phyloP scores from a whole-genome alignment of 2,797 vertebrate genomes.

The Karalla daura region DNA sequence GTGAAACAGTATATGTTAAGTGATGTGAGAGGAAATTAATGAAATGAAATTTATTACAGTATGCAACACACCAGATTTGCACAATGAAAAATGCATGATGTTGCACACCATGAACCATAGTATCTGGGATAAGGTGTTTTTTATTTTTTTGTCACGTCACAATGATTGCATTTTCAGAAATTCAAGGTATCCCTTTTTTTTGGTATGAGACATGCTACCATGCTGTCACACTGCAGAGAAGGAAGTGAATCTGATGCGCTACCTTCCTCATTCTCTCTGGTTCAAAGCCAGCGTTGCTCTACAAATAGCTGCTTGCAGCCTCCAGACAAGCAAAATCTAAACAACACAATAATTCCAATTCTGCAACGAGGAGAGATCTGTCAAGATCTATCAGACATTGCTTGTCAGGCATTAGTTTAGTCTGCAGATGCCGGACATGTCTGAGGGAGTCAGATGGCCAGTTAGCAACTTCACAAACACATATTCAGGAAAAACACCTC shows the following conservation, averaged over 20 bases:
- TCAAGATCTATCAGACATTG: conserved; percentile 27
- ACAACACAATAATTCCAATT: conserved; percentile 23
- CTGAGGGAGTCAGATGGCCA: conserved; percentile 8
- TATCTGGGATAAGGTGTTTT: too few species aligned
- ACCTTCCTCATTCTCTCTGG: not conserved
- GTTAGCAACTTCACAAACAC: too few species aligned
- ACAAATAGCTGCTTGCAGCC: not conserved
- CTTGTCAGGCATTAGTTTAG: conserved; percentile 26
- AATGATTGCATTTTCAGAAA: not conserved
- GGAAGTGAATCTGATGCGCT: not conserved
- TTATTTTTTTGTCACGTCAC: not conserved
- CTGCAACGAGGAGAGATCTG: conserved; percentile 6
- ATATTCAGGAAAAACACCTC: conserved; percentile 9
- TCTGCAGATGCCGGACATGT: conserved; percentile 17
- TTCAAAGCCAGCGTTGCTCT: not conserved
- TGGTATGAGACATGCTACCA: too few species aligned
- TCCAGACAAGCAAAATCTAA: conserved; percentile 13
- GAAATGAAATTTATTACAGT: too few species aligned
- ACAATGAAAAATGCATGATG: too few species aligned
- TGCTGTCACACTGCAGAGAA: not conserved
- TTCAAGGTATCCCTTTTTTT: too few species aligned
- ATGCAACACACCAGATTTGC: too few species aligned
- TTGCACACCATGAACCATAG: too few species aligned
- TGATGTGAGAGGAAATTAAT: too few species aligned
- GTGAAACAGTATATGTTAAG: too few species aligned